Conservation (phyloP, 92 coral and sea anemone species). For the Porites lobata region DNA sequence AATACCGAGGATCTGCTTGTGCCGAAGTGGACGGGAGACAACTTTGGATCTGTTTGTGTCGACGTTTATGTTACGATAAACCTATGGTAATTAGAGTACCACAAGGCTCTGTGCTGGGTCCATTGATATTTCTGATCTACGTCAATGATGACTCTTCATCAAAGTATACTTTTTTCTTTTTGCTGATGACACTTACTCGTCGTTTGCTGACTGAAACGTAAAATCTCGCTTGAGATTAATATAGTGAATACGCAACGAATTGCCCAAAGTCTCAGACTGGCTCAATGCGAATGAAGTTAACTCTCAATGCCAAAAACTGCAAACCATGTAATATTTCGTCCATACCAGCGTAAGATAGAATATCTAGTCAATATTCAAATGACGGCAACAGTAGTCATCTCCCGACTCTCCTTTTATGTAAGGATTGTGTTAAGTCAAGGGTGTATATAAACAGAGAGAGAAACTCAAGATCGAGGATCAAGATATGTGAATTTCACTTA, state of each 20-base stretch:
- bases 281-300: constrained; percentile 60
- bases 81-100: background rate
- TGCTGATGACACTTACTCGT: constrained; percentile 56
- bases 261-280: constrained; percentile 43
- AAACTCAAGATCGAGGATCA: no score
- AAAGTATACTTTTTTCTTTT: constrained; percentile 22
- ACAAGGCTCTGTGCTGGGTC: constrained; percentile 66
- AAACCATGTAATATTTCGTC: constrained; percentile 46
- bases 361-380: background rate
- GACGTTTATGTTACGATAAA: background rate
- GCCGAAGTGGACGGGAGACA: no score
- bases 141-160: constrained; percentile 40
- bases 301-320: constrained; percentile 41
- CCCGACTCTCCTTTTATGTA: background rate
- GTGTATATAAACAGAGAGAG: no score
- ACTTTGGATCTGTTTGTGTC: no score
- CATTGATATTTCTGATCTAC: constrained; percentile 52
- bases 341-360: constrained; percentile 33
- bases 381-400: constrained; percentile 9
- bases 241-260: constrained; percentile 24
- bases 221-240: constrained; percentile 8
- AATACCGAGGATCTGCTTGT: no score
- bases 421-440: background rate
- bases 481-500: no score
- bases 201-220: constrained; percentile 50